These are phyloP conservation scores for Misgurnus anguillicaudatus DNA, from an alignment of 2,113 vertebrate species.

Conservation along the genomic window DNA sequence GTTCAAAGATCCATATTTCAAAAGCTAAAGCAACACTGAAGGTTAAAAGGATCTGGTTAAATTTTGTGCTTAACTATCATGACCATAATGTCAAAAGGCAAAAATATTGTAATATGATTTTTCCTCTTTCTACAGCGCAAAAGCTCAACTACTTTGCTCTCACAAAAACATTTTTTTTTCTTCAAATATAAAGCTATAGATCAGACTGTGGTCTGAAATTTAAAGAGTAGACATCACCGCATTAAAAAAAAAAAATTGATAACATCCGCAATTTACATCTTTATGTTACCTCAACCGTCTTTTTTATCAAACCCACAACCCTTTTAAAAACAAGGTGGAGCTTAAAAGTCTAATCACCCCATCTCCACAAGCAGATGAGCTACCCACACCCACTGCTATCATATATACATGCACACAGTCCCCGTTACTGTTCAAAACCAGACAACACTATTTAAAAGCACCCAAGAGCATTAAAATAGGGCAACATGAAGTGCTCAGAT, in stretches of 20 bases:
- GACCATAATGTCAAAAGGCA: not conserved
- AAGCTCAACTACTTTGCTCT: too few species aligned
- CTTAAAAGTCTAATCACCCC: slow-evolving; percentile 14
- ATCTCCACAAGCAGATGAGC: slow-evolving; percentile 38
- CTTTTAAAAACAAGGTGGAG: slow-evolving; percentile 27
- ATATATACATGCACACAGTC: slow-evolving; percentile 23
- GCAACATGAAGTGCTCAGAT: slow-evolving; percentile 46
- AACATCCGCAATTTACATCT: not conserved
- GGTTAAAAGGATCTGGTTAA: too few species aligned
- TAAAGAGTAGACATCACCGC: not conserved
- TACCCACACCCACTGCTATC: not conserved
- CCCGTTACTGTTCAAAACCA: slow-evolving; percentile 37
- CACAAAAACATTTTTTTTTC: not conserved
- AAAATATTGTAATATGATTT: not conserved
- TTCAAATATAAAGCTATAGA: not conserved
- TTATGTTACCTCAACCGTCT: not conserved
- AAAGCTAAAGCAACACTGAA: not conserved
- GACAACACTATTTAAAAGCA: slow-evolving; percentile 47
- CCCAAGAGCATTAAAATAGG: slow-evolving; percentile 50
- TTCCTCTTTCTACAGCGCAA: not conserved
- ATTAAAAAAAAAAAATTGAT: slow-evolving; percentile 12
- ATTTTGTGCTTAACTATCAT: too few species aligned
- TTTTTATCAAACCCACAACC: not conserved
- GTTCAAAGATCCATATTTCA: not conserved
- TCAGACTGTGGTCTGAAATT: not conserved